phyloP scores from a whole-genome alignment of 2,797 vertebrate genomes.

The Sylvia borin region DNA sequence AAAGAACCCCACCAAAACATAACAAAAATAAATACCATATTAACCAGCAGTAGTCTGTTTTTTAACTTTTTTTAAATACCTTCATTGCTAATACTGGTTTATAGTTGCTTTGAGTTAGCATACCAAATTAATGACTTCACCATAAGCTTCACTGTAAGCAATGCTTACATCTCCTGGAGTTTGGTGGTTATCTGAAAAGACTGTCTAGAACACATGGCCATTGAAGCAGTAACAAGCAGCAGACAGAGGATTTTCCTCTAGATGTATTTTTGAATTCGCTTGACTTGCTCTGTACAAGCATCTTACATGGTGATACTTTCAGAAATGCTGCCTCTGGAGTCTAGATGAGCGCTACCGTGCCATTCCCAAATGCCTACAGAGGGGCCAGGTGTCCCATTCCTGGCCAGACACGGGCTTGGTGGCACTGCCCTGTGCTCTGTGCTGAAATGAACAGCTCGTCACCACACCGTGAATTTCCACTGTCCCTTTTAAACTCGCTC shows the following conservation, averaged over 20 bases:
- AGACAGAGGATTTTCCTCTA: background rate
- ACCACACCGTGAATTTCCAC: background rate
- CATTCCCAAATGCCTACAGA: background rate
- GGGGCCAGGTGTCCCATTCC: accelerated
- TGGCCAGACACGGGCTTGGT: background rate
- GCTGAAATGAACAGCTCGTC: background rate
- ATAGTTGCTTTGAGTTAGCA: background rate
- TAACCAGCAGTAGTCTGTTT: background rate
- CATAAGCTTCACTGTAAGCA: background rate
- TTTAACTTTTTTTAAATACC: background rate
- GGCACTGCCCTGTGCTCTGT: background rate
- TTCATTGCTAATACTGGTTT: background rate
- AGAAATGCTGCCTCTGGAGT: background rate
- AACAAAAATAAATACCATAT: background rate
- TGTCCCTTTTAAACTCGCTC: background rate
- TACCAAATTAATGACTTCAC: background rate
- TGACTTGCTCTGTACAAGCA: background rate
- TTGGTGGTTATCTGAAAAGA: background rate
- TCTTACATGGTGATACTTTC: accelerated
- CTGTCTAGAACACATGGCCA: background rate
- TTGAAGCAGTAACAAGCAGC: accelerated
- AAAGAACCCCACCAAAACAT: accelerated
- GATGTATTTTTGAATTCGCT: background rate
- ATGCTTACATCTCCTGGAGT: background rate
- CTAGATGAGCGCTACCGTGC: accelerated